Evolutionary conservation across 2,888 invertebrate species (phyloP).

Genomic region (Idaea straminata): DNA sequence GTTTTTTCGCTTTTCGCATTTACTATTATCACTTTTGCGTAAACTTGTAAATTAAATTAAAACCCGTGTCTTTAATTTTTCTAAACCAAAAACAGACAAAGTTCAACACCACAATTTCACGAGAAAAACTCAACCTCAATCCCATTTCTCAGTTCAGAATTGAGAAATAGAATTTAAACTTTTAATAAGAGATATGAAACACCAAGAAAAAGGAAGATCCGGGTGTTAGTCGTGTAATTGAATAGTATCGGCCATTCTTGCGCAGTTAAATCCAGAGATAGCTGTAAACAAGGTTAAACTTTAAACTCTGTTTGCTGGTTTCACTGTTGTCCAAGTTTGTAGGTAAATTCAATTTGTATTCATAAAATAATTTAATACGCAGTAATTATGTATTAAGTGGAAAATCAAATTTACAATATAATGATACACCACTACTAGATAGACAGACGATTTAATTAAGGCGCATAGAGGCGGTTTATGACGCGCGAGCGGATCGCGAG

Average conservation of each 20-base stretch:
- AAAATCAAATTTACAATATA: no score
- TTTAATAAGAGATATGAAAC: background rate
- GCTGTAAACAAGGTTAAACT: background rate
- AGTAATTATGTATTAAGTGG: background rate
- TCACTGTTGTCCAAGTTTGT: background rate
- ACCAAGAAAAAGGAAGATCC: background rate
- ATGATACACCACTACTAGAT: no score
- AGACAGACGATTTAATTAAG: no score
- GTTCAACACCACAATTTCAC: no score
- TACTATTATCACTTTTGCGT: no score
- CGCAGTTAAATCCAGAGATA: background rate
- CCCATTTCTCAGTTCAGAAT: background rate
- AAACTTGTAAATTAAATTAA: no score
- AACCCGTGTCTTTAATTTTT: no score
- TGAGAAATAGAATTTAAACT: background rate
- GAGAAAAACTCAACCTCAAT: no score
- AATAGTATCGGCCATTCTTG: background rate
- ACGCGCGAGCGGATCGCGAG: no score
- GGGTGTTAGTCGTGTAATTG: background rate
- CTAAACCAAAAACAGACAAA: no score
- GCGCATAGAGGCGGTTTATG: no score
- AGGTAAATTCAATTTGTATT: background rate
- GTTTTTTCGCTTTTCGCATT: no score
- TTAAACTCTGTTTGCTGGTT: background rate
- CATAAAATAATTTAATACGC: background rate